A percentile compares a stretch with the other conserved stretches of the same genome.
phyloP scores from a whole-genome alignment of 2,797 vertebrate species.

The Esox lucius region DNA sequence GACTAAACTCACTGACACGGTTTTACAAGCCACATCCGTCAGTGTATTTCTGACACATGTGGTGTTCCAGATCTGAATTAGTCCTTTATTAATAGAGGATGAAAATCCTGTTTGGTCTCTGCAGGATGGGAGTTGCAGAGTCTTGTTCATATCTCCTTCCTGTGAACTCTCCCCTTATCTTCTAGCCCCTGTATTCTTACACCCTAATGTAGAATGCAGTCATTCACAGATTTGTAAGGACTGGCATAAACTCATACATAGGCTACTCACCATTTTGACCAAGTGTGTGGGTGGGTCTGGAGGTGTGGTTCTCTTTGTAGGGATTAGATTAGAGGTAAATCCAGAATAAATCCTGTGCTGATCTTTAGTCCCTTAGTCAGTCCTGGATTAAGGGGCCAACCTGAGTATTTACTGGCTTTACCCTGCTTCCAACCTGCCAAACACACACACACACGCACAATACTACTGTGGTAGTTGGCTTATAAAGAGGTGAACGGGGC shows the following conservation, averaged over 20 bases:
- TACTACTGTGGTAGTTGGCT: not conserved
- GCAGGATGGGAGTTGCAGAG: conserved; percentile 23
- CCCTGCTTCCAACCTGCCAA: conserved; percentile 7
- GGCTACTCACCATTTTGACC: too few species aligned
- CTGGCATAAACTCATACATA: not conserved
- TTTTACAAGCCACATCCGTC: too few species aligned
- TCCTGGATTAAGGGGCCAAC: conserved; percentile 44
- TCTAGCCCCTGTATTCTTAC: not conserved
- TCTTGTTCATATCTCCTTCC: not conserved
- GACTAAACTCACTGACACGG: too few species aligned
- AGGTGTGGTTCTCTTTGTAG: conserved; percentile 57
- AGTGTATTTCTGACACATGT: too few species aligned
- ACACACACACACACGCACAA: not conserved
- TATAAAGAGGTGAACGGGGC: not conserved
- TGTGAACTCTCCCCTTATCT: not conserved
- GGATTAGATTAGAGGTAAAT: conserved; percentile 62
- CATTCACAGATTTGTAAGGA: not conserved
- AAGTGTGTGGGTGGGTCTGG: conserved; percentile 21
- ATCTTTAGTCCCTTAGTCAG: conserved; percentile 59
- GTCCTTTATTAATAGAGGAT: too few species aligned
- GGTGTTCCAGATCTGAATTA: too few species aligned
- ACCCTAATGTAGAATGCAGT: not conserved
- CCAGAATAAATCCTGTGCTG: conserved; percentile 56
- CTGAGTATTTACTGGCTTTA: conserved; percentile 21
- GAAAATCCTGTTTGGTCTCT: conserved; percentile 26